phyloP scores from a whole-genome alignment of 2,113 vertebrate genomes.

The Clinocottus analis region DNA sequence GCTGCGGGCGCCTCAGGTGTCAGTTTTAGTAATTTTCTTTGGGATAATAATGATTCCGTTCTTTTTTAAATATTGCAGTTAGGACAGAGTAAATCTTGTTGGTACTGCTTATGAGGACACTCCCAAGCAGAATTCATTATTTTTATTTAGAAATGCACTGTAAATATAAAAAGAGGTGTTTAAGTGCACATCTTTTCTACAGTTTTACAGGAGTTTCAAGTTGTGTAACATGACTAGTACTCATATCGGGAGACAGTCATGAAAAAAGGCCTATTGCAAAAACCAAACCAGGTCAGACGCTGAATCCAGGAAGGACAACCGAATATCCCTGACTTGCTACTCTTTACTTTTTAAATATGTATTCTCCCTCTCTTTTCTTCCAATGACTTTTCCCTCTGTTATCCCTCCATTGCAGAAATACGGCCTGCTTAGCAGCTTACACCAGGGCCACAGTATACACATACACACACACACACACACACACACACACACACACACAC shows the following conservation, averaged over 20 bases:
- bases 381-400: neutral
- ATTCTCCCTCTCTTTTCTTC: neutral
- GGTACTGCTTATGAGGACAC: neutral
- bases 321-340: neutral
- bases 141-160: too few relatives aligned
- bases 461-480: too few relatives aligned
- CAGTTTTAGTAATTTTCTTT: too few relatives aligned
- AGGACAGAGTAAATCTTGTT: too few relatives aligned
- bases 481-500: too few relatives aligned
- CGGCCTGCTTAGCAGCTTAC: neutral
- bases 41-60: too few relatives aligned
- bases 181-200: neutral
- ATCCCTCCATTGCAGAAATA: neutral
- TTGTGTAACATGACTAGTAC: neutral
- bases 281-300: neutral
- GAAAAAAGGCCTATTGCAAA: neutral
- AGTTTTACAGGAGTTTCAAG: neutral
- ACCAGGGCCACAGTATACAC: neutral
- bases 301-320: neutral
- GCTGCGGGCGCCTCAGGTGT: too few relatives aligned
- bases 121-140: neutral
- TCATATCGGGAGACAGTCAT: neutral
- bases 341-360: neutral
- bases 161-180: neutral
- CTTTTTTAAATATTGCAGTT: neutral